phyloP scores from a whole-genome alignment of 2,113 vertebrate genomes.

The Thryonomys swinderianus region DNA sequence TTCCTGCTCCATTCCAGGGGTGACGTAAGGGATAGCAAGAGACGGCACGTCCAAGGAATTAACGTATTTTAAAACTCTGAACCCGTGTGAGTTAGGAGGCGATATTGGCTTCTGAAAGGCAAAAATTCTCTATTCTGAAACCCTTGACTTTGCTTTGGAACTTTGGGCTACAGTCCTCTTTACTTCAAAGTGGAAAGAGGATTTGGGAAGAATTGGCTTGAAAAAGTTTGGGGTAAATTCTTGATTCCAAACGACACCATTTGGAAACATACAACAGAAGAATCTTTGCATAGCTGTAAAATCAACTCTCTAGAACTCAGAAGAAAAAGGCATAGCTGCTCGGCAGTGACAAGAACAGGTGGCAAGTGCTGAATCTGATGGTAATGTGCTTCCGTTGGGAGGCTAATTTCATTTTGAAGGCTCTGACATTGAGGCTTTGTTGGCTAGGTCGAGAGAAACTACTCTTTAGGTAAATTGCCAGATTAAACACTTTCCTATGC shows the following conservation, averaged over 20 bases:
- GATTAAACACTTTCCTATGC: not conserved
- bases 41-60: not conserved
- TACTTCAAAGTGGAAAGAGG: not conserved
- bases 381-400: not conserved
- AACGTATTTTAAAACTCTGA: constrained; percentile 23
- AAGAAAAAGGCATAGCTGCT: not conserved
- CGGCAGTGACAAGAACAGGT: not conserved
- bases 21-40: not conserved
- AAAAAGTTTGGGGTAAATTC: not conserved
- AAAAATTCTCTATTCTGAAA: not conserved
- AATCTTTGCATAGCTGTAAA: not conserved
- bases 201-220: not conserved
- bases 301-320: not conserved
- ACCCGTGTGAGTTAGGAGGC: not conserved
- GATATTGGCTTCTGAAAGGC: not conserved
- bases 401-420: not conserved
- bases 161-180: not conserved
- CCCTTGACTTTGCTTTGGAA: not conserved
- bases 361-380: not conserved
- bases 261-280: not conserved
- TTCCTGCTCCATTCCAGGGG: not conserved
- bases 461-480: not conserved
- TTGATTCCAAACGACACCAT: not conserved
- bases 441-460: constrained; percentile 29
- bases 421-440: constrained; percentile 24